phyloP scores from a whole-genome alignment of 2,888 invertebrate genomes.

The Pardosa pseudoannulata region DNA sequence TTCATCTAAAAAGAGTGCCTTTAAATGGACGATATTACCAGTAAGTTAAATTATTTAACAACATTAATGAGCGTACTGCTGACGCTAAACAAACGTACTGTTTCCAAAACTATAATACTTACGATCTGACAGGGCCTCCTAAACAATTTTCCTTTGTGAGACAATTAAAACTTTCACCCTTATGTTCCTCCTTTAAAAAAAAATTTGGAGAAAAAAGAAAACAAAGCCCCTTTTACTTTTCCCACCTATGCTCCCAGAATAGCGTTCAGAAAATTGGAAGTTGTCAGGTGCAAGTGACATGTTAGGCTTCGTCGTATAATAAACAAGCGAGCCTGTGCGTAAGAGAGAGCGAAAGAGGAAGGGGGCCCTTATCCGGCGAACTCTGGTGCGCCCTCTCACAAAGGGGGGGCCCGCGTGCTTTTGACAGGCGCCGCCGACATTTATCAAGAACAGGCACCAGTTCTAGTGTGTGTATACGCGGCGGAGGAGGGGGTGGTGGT shows the following conservation, averaged over 20 bases:
- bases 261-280: conserved; percentile 59
- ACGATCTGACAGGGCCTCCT: neutral
- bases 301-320: conserved; percentile 68
- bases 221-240: conserved; percentile 10
- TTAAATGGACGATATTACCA: no score
- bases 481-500: conserved; percentile 14
- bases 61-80: no score
- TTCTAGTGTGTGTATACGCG: conserved; percentile 6
- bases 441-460: conserved; percentile 71
- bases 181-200: neutral
- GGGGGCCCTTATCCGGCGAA: conserved; percentile 52
- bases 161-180: conserved; percentile 17
- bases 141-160: conserved; percentile 9
- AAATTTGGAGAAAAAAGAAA: neutral
- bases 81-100: neutral
- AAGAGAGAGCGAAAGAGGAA: conserved; percentile 21
- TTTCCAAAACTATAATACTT: neutral
- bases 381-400: conserved; percentile 44
- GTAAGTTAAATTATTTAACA: no score
- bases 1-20: no score
- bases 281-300: conserved; percentile 71
- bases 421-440: conserved; percentile 71
- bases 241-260: conserved; percentile 34
- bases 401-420: conserved; percentile 58
- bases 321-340: conserved; percentile 48